Evolutionary conservation across 2,797 vertebrate species (phyloP), one percentile per base, ranked within the genome.

Genomic region (Myiotriccus ornatus): DNA sequence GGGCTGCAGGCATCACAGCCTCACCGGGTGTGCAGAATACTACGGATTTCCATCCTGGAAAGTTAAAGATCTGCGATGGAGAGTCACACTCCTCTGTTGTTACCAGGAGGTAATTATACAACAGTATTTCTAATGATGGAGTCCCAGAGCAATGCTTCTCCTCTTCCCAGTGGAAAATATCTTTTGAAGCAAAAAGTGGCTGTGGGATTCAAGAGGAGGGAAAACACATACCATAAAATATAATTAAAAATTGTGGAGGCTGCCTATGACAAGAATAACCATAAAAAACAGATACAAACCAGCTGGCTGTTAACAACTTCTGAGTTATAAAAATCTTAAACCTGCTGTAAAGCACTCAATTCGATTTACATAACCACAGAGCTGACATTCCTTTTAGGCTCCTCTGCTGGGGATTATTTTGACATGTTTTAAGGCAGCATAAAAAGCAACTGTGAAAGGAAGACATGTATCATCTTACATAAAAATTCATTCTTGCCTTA

Each of bases 241-340:
- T 98, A 98, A 98, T 98, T 98, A 98, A 98, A 98, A 98, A 98
- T 98, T 98, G 98, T 98, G 98, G 98, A 98, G 98, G 98, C 97
- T 98, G 97, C 97, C 97, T 98, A 98, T 98, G 98, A 98, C 98
- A 98, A 98, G 97, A 98, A 98, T 98, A 98, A 98, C 98, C 98
- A 97, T 98, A 98, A 98, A 98, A 98, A 98, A 96, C 98, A 98
- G 98, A 98, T 98, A 98, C 97, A 98, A 98, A 98, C 98, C 98
- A 98, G 98, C 98, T 98, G 98, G 98, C 98, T 98, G 97, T 98
- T 98, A 98, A 98, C 98, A 98, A 98, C 98, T 98, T 97, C 97
- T 97, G 98, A 98, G 98, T 98, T 98, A 98, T 98, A 98, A 98
- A 98, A 98, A 98, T 98, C 98, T 98, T 98, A 98, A 98, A 98